Evolutionary conservation across 2,888 invertebrate species (phyloP), one percentile per base, ranked within the genome.

Genomic region (Apeira syringaria): DNA sequence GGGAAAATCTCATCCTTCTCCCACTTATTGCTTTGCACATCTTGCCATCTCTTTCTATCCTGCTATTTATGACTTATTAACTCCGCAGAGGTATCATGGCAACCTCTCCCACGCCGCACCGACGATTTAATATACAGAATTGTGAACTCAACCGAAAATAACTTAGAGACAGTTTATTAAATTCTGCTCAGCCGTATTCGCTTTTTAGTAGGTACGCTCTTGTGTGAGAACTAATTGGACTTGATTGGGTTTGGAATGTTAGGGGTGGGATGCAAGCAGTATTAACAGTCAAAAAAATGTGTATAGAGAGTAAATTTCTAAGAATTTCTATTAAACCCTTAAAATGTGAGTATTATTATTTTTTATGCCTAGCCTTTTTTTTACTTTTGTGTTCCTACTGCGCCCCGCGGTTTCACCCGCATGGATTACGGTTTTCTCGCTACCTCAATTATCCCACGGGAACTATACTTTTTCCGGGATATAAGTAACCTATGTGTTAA

Each of bases 51-150:
- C 81, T 52, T 55, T 86, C 62, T 48, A 61, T 44, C 77, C 60
- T 59, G 64, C 80, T 80, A 81, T 87, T 88, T 86, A 86, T 88
- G 88, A 89, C 89, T 88, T 89, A 89, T 89, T 89, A 89, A 85
- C 87, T 86, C 73, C 84, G 86, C 79, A 77, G 62, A 84, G 86
- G 89, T 89, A 88, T 87, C 89, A 85, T 87, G 73, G 89, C 89
- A 89, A 89, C 89, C 75, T 68, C 74, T 72, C 79, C 75, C 74
- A 62, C 62, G 65, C 64, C 72, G 68, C 72, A 62, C 12, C 64
- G 64, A 54, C 72, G 80, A 82, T 86, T 87, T 86, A 88, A 89
- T 89, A 87, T 86, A 84, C 81, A 78, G 83, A 79, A 86, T 86
- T 87, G 88, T 79, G 81, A 84, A 87, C 66, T 80, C 83, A 78